phyloP scores from a whole-genome alignment of 2,888 invertebrate genomes.

The Eumerus sabulonum region DNA sequence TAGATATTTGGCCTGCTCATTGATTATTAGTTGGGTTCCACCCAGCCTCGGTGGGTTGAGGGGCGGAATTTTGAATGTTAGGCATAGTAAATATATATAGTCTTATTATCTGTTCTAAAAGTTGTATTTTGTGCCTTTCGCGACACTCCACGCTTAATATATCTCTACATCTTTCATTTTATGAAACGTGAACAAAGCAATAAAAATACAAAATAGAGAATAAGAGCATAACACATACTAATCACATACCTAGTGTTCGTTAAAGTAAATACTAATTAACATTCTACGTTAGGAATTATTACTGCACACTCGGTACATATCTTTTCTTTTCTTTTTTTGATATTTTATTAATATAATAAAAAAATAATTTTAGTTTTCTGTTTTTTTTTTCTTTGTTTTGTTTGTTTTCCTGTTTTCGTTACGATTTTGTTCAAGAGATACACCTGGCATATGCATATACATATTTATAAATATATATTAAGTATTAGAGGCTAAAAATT shows the following conservation, averaged over 20 bases:
- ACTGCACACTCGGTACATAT: slow-evolving; percentile 44
- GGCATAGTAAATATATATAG: too few species aligned
- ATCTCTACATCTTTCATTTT: slow-evolving; percentile 28
- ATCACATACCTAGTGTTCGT: slow-evolving; percentile 18
- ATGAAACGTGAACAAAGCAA: slow-evolving; percentile 47
- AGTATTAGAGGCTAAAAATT: slow-evolving; percentile 46
- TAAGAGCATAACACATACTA: slow-evolving; percentile 22
- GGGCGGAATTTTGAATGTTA: too few species aligned
- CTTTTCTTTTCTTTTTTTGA: slow-evolving; percentile 40
- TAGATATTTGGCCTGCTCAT: too few species aligned
- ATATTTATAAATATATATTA: slow-evolving; percentile 20
- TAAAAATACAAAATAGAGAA: slow-evolving; percentile 43
- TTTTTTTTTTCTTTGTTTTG: neutral
- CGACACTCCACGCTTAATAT: too few species aligned
- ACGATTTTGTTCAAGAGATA: slow-evolving; percentile 20
- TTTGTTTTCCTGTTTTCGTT: too few species aligned
- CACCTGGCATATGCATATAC: slow-evolving; percentile 13
- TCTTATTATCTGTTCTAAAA: too few species aligned
- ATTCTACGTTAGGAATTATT: slow-evolving; percentile 57
- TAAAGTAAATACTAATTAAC: slow-evolving; percentile 58
- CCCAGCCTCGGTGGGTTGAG: too few species aligned
- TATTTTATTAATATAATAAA: slow-evolving; percentile 65
- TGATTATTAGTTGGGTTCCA: too few species aligned
- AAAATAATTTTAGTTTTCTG: slow-evolving; percentile 51
- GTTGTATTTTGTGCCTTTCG: too few species aligned